These are phyloP conservation scores for Characodon lateralis DNA, from an alignment of 2,797 vertebrate genomes.

Conservation along the genomic window DNA sequence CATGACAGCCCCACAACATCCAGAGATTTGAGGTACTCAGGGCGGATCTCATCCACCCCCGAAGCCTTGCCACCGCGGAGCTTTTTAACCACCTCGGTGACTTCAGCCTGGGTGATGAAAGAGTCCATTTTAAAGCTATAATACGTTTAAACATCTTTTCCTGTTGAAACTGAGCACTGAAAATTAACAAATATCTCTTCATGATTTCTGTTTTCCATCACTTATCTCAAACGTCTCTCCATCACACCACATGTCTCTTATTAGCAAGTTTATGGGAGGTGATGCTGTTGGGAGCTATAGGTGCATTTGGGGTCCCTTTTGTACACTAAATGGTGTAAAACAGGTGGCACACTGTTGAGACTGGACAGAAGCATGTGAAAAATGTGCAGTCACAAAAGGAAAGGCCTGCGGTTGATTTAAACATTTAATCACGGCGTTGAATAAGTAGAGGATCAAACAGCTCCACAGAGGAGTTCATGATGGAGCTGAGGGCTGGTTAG, in stretches of 20 bases:
- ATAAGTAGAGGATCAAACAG: slow-evolving; percentile 76
- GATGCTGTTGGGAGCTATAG: not conserved
- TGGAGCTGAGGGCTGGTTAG: slow-evolving; percentile 37
- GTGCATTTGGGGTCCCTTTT: slow-evolving; percentile 47
- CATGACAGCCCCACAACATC: no score
- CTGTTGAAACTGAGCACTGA: not conserved
- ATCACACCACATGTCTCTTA: slow-evolving; percentile 16
- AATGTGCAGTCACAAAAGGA: slow-evolving; percentile 80
- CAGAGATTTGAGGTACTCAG: no score
- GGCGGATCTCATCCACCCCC: no score
- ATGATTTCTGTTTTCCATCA: not conserved
- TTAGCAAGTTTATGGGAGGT: not conserved
- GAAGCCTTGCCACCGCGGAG: no score
- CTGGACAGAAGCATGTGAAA: slow-evolving; percentile 77
- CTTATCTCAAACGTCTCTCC: not conserved
- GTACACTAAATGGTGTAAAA: slow-evolving; percentile 78
- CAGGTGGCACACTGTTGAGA: slow-evolving; percentile 82
- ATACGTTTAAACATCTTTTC: no score
- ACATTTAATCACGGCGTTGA: slow-evolving; percentile 76
- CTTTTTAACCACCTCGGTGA: no score
- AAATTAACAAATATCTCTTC: not conserved
- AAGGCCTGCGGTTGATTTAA: slow-evolving; percentile 72
- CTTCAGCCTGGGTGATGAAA: no score
- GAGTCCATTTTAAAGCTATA: no score
- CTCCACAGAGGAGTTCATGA: slow-evolving; percentile 59